phyloP scores from a whole-genome alignment of 35 echinoderm and acorn worm species.

The Nesometra sesokonis region DNA sequence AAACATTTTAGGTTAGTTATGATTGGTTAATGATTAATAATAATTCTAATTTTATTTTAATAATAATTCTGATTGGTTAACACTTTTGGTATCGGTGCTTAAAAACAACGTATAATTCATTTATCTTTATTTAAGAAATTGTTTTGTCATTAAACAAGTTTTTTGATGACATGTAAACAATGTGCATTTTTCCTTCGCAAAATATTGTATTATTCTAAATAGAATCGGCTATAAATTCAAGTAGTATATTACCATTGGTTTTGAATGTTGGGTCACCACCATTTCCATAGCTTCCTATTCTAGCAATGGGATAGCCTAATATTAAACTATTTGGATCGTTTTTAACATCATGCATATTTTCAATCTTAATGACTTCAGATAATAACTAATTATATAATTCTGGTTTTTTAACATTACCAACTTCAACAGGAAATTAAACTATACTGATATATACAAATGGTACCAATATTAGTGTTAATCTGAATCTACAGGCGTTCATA shows the following conservation, averaged over 20 bases:
- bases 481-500: not conserved
- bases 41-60: no score
- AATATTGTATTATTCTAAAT: not conserved
- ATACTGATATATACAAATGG: not conserved
- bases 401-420: not conserved
- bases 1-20: no score
- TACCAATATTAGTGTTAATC: no score
- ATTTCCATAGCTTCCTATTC: not conserved
- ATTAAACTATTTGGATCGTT: slow-evolving; percentile 3
- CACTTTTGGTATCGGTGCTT: no score
- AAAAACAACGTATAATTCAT: no score
- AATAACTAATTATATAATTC: slow-evolving; percentile 5
- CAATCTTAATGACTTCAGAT: not conserved
- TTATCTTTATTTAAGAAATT: not conserved
- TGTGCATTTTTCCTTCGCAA: not conserved
- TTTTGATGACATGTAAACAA: slow-evolving; percentile 2
- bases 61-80: no score
- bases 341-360: not conserved
- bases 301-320: slow-evolving; percentile 9
- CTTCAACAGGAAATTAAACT: slow-evolving; percentile 24
- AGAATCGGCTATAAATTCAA: not conserved
- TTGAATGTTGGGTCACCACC: slow-evolving; percentile 1
- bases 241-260: not conserved
- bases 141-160: not conserved
- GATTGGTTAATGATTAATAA: no score